phyloP scores from a whole-genome alignment of 2,888 invertebrate genomes.

The Orthonychiurus folsomi region DNA sequence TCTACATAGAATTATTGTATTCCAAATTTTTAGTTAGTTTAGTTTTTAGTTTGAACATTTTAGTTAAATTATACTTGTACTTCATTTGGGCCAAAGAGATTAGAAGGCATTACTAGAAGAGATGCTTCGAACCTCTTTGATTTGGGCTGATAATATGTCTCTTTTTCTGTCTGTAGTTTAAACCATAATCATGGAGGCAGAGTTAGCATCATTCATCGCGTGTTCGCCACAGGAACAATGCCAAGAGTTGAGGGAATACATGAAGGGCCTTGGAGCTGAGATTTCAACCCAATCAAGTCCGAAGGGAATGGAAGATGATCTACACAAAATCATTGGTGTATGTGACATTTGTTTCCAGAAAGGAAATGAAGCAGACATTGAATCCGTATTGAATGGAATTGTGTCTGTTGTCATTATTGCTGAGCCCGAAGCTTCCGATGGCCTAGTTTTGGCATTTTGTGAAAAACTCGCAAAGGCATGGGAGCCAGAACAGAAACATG shows the following conservation, averaged over 20 bases:
- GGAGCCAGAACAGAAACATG: constrained; percentile 63
- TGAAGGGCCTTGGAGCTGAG: constrained; percentile 87
- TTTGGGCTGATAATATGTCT: too few species aligned
- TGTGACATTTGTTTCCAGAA: constrained; percentile 88
- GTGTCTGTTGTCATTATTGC: constrained; percentile 61
- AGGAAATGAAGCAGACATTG: constrained; percentile 75
- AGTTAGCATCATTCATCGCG: constrained; percentile 39
- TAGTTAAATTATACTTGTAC: too few species aligned
- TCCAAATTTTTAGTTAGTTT: too few species aligned
- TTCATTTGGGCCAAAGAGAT: too few species aligned
- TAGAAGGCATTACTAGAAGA: too few species aligned
- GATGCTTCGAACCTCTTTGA: too few species aligned
- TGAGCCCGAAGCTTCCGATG: constrained; percentile 36
- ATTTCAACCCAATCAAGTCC: constrained; percentile 83
- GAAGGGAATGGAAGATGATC: constrained; percentile 83
- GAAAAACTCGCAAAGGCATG: constrained; percentile 77
- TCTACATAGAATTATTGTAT: too few species aligned
- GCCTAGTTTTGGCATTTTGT: constrained; percentile 69
- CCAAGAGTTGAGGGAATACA: constrained; percentile 76
- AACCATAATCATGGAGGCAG: constrained; percentile 39
- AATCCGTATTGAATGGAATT: constrained; percentile 88
- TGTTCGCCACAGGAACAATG: constrained; percentile 40
- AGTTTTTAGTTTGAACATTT: too few species aligned
- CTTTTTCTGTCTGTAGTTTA: too few species aligned
- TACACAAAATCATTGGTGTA: constrained; percentile 87